phyloP scores from a whole-genome alignment of 2,113 vertebrate species.

The Daboia siamensis region DNA sequence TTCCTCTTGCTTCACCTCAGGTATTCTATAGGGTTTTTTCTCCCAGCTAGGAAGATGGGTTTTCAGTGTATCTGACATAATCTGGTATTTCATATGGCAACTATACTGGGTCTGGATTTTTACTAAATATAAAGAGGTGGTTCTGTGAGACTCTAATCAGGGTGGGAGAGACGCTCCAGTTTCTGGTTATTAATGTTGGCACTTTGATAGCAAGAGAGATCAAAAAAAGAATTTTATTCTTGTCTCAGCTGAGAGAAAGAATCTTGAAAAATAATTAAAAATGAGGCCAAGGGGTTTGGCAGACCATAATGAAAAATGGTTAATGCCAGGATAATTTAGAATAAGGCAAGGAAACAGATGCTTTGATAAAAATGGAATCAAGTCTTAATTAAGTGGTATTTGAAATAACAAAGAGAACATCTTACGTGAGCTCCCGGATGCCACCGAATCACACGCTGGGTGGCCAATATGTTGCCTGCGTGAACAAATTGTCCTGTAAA shows the following conservation, averaged over 20 bases:
- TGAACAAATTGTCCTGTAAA: constrained; percentile 84
- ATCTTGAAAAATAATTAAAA: neutral
- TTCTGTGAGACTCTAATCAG: neutral
- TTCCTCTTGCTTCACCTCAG: neutral
- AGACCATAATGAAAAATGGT: neutral
- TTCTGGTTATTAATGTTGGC: neutral
- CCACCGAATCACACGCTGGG: constrained; percentile 86
- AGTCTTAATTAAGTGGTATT: neutral
- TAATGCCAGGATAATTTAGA: neutral
- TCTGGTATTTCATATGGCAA: neutral
- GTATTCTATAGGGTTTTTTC: neutral
- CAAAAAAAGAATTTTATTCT: neutral
- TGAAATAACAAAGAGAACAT: constrained; percentile 2
- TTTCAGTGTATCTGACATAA: neutral
- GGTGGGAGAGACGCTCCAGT: neutral
- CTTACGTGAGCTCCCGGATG: constrained; percentile 93
- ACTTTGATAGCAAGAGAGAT: neutral
- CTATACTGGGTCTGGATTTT: neutral
- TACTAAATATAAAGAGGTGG: neutral
- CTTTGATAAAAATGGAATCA: neutral
- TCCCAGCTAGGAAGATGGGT: neutral
- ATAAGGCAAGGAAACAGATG: neutral
- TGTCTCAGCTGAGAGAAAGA: neutral
- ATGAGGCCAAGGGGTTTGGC: neutral
- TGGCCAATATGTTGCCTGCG: constrained; percentile 88